Evolutionary conservation across 2,797 vertebrate genomes (phyloP), one percentile per base, ranked within the genome.

Genomic region (Nothura maculosa): DNA sequence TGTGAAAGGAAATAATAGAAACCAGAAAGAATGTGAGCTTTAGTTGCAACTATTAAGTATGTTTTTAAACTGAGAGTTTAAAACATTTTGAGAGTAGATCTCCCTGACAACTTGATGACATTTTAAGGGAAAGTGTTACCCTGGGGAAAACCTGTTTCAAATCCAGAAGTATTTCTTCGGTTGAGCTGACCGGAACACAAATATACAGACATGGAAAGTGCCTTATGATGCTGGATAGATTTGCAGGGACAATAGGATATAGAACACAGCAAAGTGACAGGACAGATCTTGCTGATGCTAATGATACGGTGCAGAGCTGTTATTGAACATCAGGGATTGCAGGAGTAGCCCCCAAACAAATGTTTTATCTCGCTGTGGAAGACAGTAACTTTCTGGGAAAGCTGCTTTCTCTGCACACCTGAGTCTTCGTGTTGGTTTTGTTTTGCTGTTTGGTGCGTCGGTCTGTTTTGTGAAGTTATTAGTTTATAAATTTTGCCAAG

Each of bases 401-500:
- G 57, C 80, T 64, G 62, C 90, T 87, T 67, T 79, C 61, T 81
- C 81, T 40, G 48, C 1, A 1, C 67, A 42, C 69, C 64, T 79
- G 74, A 81, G 58, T 72, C 5, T 3, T 70, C 94, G 77, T 81
- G 87, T 79, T 91, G 92, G 55, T 69, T 96, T 97, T 97, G 89
- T 95, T 89, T 97, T 94, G 95, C 93, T 96, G 93, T 97, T 97
- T 97, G 94, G 94, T 97, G 89, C 96, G 63, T 93, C 96, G 82
- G 95, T 93, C 90, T 93, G 96, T 97, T 97, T 98, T 97, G 97
- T 97, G 75, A 97, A 98, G 96, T 97, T 98, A 97, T 97, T 97
- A 96, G 97, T 97, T 97, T 97, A 97, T 98, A 97, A 95, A 97
- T 98, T 98, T 98, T 98, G 97, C 94, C 96, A 97, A 97, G 95